Evolutionary conservation across 2,888 invertebrate genomes (phyloP).

Genomic region (Drosophila differens): DNA sequence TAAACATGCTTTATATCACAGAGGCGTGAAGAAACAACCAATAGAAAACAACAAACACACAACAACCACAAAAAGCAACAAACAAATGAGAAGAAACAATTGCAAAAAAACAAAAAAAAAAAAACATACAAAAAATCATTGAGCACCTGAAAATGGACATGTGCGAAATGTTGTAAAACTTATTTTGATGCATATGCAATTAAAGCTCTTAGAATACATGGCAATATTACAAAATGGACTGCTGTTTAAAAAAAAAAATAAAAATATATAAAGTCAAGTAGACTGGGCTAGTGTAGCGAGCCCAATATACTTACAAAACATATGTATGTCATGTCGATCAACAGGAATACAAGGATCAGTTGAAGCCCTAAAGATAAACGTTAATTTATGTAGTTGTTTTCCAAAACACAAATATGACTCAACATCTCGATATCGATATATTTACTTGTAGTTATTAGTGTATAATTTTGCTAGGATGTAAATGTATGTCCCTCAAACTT

Average conservation of each 20-base stretch:
- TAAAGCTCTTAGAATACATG: conserved; percentile 62
- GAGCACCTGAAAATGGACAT: conserved; percentile 51
- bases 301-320: conserved; percentile 33
- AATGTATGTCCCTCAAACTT: conserved; percentile 81
- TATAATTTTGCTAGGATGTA: conserved; percentile 82
- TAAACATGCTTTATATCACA: conserved; percentile 57
- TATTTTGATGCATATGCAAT: conserved; percentile 60
- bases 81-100: conserved; percentile 11
- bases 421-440: conserved; percentile 77
- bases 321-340: conserved; percentile 49
- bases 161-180: conserved; percentile 75
- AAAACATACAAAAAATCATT: conserved; percentile 19
- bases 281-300: conserved; percentile 51
- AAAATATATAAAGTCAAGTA: conserved; percentile 48
- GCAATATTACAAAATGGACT: conserved; percentile 65
- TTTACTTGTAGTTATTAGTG: conserved; percentile 81
- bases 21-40: conserved; percentile 36
- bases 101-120: conserved; percentile 18
- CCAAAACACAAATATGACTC: conserved; percentile 68
- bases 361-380: conserved; percentile 57
- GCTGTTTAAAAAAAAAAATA: conserved; percentile 46
- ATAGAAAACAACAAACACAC: conserved; percentile 30
- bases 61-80: conserved; percentile 3
- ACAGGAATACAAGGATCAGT: conserved; percentile 54
- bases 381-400: conserved; percentile 79